phyloP scores from a whole-genome alignment of 1,140 invertebrate species.

The Drosophila lacertosa region DNA sequence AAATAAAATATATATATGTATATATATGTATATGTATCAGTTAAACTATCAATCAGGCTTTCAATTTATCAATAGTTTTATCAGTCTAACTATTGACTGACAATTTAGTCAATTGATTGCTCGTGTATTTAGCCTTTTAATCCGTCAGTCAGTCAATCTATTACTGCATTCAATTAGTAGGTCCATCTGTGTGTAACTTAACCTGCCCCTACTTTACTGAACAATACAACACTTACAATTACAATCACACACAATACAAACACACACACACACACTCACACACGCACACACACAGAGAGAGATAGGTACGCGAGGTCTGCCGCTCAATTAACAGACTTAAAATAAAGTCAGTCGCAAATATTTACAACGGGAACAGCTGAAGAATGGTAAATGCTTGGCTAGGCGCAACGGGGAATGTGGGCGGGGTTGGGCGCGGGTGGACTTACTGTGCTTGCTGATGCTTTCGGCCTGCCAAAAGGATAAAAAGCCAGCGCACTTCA shows the following conservation, averaged over 20 bases:
- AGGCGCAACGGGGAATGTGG: not conserved
- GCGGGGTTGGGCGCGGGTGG: not conserved
- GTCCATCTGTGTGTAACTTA: too few species aligned
- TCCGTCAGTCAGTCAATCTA: too few species aligned
- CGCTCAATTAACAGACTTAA: constrained; percentile 70
- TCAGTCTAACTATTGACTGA: too few species aligned
- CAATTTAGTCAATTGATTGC: too few species aligned
- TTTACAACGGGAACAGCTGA: constrained; percentile 48
- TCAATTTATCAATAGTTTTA: too few species aligned
- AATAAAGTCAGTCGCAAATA: constrained; percentile 68
- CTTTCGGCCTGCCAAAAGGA: constrained; percentile 60
- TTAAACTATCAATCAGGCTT: not conserved
- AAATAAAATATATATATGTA: too few species aligned
- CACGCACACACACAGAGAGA: not conserved
- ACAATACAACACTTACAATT: not conserved
- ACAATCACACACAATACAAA: not conserved
- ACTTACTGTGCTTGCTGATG: constrained; percentile 26
- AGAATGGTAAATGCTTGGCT: constrained; percentile 20
- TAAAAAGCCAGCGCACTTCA: constrained; percentile 75
- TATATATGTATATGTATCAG: too few species aligned
- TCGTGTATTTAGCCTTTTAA: too few species aligned
- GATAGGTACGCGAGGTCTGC: constrained; percentile 16
- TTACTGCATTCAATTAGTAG: too few species aligned
- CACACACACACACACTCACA: not conserved
- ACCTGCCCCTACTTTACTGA: too few species aligned